Conservation (phyloP, 2,888 invertebrate species). For the Isoperla grammatica region DNA sequence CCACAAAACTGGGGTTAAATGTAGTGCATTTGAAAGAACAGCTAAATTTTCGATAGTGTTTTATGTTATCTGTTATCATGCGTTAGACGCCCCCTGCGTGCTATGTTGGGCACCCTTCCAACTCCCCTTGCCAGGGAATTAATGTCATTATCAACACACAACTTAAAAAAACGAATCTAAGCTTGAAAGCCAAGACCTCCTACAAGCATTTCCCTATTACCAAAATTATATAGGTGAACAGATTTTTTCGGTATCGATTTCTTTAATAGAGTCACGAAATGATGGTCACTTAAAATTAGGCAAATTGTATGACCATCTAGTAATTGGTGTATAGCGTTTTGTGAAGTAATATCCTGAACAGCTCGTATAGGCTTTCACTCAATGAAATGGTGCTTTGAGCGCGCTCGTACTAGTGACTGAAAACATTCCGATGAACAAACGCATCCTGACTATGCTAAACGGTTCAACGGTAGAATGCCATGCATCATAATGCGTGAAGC, state of each 20-base stretch:
- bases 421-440: too few species aligned
- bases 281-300: neutral
- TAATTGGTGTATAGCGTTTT: too few species aligned
- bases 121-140: slow-evolving; percentile 13
- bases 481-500: too few species aligned
- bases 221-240: slow-evolving; percentile 3
- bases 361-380: too few species aligned
- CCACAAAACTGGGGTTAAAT: too few species aligned
- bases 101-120: slow-evolving; percentile 1
- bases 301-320: too few species aligned
- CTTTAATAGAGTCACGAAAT: slow-evolving; percentile 13
- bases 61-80: slow-evolving; percentile 4
- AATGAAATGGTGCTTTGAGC: too few species aligned
- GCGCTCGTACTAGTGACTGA: too few species aligned
- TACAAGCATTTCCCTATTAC: slow-evolving; percentile 9
- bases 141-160: slow-evolving; percentile 19
- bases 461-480: too few species aligned
- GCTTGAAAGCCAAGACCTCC: slow-evolving; percentile 12
- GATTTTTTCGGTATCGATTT: slow-evolving; percentile 11
- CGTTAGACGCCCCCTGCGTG: slow-evolving; percentile 5
- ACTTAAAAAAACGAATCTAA: slow-evolving; percentile 9
- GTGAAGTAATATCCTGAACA: too few species aligned
- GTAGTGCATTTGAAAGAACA: neutral
- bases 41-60: neutral
- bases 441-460: too few species aligned